phyloP scores from a whole-genome alignment of 2,113 vertebrate genomes.

The Taurulus bubalis region DNA sequence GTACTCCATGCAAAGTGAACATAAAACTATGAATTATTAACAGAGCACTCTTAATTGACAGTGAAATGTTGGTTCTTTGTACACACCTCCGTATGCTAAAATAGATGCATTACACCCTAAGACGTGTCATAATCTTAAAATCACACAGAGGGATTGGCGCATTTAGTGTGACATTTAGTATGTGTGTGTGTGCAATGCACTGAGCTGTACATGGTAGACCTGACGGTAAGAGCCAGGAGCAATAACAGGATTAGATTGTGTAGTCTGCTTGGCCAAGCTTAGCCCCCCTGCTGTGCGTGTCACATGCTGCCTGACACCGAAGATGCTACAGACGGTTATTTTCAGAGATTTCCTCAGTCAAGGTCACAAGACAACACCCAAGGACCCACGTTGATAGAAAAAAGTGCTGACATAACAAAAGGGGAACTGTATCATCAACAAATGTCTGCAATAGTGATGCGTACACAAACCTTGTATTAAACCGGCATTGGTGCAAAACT shows the following conservation, averaged over 20 bases:
- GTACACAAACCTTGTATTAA: neutral
- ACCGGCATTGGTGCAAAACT: neutral
- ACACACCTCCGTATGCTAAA: slow-evolving; percentile 6
- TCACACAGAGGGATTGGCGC: slow-evolving; percentile 20
- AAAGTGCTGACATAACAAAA: slow-evolving; percentile 22
- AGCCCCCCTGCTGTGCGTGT: slow-evolving; percentile 50
- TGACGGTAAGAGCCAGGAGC: slow-evolving; percentile 54
- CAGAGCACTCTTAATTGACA: neutral
- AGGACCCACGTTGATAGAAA: slow-evolving; percentile 7
- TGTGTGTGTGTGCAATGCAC: slow-evolving; percentile 9
- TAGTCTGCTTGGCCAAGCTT: slow-evolving; percentile 43
- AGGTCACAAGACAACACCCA: slow-evolving; percentile 49
- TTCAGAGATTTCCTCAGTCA: slow-evolving; percentile 47
- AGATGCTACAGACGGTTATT: slow-evolving; percentile 47
- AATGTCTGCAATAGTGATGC: slow-evolving; percentile 5
- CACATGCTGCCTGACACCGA: slow-evolving; percentile 58
- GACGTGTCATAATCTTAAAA: slow-evolving; percentile 23
- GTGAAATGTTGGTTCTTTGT: slow-evolving; percentile 2
- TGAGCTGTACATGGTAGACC: slow-evolving; percentile 24
- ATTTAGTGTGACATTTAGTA: slow-evolving; percentile 20
- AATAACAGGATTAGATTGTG: slow-evolving; percentile 77
- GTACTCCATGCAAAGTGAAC: neutral
- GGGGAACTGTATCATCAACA: slow-evolving; percentile 13
- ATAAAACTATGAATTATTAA: neutral
- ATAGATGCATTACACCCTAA: slow-evolving; percentile 24